phyloP scores from a whole-genome alignment of 2,888 invertebrate species.

The Ceratothoa steindachneri region DNA sequence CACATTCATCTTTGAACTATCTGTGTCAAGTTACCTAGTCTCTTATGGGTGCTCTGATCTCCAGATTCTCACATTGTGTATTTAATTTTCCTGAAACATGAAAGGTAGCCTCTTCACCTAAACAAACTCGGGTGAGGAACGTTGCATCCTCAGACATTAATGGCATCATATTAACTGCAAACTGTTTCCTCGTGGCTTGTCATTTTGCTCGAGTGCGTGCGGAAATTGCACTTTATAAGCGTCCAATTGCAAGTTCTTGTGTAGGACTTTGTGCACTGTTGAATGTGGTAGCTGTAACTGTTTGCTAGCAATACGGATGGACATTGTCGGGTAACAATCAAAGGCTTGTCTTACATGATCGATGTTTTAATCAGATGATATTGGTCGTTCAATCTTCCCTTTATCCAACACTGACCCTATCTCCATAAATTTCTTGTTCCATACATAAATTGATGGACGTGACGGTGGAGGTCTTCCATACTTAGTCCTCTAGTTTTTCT shows the following conservation, averaged over 20 bases:
- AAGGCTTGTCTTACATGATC: no score
- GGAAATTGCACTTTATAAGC: background rate
- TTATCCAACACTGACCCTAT: no score
- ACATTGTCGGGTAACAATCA: background rate
- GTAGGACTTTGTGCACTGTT: no score
- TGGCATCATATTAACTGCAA: constrained; percentile 15
- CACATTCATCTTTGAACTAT: background rate
- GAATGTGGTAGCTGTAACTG: background rate
- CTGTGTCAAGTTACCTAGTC: background rate
- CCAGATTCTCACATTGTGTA: background rate
- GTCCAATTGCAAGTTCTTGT: background rate
- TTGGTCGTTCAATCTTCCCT: background rate
- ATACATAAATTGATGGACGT: background rate
- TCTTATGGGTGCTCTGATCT: no score
- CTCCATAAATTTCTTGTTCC: background rate
- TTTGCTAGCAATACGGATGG: background rate
- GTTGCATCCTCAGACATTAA: constrained; percentile 19
- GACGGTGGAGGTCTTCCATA: no score
- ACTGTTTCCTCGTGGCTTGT: constrained; percentile 13
- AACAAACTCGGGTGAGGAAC: constrained; percentile 19
- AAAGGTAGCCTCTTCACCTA: no score
- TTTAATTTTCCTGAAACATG: background rate
- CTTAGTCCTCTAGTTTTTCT: background rate
- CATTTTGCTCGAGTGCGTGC: background rate
- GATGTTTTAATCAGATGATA: background rate